Conservation (phyloP, 2,797 vertebrate species). For the Buceros bicornis region DNA sequence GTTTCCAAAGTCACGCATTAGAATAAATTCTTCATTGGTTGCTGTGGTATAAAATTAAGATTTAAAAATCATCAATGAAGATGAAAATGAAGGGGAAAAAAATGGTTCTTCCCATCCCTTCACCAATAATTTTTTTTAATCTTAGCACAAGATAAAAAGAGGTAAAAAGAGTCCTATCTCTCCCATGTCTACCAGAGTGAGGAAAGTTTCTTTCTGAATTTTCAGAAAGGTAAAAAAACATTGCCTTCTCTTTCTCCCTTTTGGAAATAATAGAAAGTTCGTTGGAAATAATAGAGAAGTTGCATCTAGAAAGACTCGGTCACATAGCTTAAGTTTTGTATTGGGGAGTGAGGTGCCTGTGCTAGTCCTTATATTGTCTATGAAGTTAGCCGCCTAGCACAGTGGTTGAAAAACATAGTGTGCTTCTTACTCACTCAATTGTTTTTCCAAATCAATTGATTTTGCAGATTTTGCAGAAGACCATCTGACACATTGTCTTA, state of each 20-base stretch:
- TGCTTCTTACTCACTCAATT: not conserved
- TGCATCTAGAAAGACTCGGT: not conserved
- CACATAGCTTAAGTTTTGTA: not conserved
- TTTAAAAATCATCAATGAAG: not conserved
- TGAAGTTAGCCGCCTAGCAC: not conserved
- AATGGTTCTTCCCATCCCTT: not conserved
- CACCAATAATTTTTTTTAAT: not conserved
- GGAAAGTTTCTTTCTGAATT: not conserved
- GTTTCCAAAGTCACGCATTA: not conserved
- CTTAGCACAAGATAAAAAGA: not conserved
- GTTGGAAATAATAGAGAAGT: not conserved
- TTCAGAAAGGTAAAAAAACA: not conserved
- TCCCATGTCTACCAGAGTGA: not conserved
- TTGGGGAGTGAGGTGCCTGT: not conserved
- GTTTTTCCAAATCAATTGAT: not conserved
- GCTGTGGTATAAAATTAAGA: not conserved
- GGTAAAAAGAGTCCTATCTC: not conserved
- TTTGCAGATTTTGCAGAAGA: not conserved
- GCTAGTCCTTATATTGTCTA: not conserved
- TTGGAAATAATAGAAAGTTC: too few relatives aligned
- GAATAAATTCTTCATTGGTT: not conserved
- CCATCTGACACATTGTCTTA: not conserved
- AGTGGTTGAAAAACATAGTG: not conserved
- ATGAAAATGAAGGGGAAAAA: not conserved
- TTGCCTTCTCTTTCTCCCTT: not conserved